Conservation (phyloP, 2,113 vertebrate species). For the Oncorhynchus mykiss region DNA sequence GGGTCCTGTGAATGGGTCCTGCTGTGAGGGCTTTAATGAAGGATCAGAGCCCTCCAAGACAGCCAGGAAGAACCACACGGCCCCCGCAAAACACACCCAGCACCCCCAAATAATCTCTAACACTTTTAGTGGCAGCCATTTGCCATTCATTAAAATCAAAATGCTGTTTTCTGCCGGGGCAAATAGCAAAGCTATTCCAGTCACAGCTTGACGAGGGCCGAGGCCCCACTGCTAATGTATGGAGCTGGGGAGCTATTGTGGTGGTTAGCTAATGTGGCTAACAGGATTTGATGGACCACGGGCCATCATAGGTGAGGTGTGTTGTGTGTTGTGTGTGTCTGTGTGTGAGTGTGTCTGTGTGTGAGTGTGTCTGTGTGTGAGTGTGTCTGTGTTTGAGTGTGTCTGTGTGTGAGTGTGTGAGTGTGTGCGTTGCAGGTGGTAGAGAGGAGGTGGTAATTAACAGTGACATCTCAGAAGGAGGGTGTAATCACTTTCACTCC, state of each 20-base stretch:
- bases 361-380: neutral
- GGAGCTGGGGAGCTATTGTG: constrained; percentile 86
- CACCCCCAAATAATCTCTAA: constrained; percentile 89
- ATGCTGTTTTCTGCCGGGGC: constrained; percentile 93
- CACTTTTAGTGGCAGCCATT: constrained; percentile 99
- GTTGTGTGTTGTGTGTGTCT: neutral
- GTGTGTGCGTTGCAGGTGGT: constrained; percentile 56
- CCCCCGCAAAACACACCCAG: neutral
- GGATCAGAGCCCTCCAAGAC: constrained; percentile 95
- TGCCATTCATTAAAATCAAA: constrained; percentile 99
- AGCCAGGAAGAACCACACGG: constrained; percentile 72
- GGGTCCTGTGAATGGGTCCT: constrained; percentile 86
- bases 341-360: constrained; percentile 12
- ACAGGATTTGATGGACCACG: constrained; percentile 86
- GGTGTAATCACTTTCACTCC: constrained; percentile 58
- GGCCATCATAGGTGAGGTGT: constrained; percentile 79
- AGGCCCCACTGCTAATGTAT: constrained; percentile 90
- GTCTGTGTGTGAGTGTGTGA: constrained; percentile 9
- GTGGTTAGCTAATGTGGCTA: constrained; percentile 91
- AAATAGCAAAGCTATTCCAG: constrained; percentile 99
- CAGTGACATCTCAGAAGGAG: constrained; percentile 64
- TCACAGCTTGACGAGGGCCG: constrained; percentile 96
- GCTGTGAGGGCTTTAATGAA: constrained; percentile 97
- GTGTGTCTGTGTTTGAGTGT: neutral
- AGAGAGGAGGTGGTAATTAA: constrained; percentile 62